These are phyloP conservation scores for Thaumetopoea pityocampa DNA, from an alignment of 1,140 invertebrate genomes.

Conservation along the genomic window DNA sequence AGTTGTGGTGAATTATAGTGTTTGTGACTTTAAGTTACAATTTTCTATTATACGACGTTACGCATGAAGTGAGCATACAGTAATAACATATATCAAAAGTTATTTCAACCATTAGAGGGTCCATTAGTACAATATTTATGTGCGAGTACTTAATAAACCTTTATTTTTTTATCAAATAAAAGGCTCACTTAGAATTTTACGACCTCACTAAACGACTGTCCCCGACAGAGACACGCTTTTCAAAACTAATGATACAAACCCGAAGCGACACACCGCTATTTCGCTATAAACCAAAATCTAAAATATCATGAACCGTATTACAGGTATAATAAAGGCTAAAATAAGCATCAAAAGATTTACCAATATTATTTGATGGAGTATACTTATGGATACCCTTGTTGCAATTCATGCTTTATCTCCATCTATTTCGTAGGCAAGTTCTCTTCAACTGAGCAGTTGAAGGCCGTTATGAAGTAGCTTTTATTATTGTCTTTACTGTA, in stretches of 20 bases:
- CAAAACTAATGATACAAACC: conserved; percentile 17
- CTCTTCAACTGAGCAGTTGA: conserved; percentile 23
- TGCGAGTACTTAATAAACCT: too few species aligned
- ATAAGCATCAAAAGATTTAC: background rate
- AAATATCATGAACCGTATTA: background rate
- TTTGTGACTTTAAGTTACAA: too few species aligned
- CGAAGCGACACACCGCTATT: conserved; percentile 4
- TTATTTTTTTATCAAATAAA: too few species aligned
- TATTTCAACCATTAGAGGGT: too few species aligned
- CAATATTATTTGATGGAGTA: conserved; percentile 10
- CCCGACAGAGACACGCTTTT: conserved; percentile 7
- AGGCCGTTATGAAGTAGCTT: conserved; percentile 24
- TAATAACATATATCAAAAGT: too few species aligned
- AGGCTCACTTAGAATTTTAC: conserved; percentile 1
- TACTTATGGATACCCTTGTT: conserved; percentile 19
- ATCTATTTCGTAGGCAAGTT: conserved; percentile 22
- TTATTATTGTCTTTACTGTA: conserved; percentile 11
- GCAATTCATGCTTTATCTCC: conserved; percentile 34
- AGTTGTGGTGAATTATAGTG: too few species aligned
- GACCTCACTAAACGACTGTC: conserved; percentile 4
- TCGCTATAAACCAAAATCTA: background rate
- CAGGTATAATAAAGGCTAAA: background rate
- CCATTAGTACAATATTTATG: too few species aligned
- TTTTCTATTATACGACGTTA: too few species aligned
- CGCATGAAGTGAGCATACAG: too few species aligned